Evolutionary conservation across 2,888 invertebrate genomes (phyloP).

Genomic region (Dolomedes plantarius): DNA sequence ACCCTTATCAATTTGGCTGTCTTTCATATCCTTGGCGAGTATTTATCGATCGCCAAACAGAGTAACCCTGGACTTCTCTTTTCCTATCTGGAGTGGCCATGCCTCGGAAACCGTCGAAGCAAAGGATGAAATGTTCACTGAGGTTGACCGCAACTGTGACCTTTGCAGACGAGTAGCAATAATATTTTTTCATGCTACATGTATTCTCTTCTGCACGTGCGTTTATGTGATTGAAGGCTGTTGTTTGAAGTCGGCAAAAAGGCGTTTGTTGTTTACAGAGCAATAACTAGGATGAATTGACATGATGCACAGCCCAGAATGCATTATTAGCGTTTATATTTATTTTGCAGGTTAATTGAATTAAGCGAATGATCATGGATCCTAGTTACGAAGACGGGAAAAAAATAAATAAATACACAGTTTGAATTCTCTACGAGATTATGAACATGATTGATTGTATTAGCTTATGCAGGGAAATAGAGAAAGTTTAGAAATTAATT

Average conservation of each 20-base stretch:
- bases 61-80: slow-evolving; percentile 26
- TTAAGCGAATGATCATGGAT: too few species aligned
- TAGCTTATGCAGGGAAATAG: too few species aligned
- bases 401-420: too few species aligned
- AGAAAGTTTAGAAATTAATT: too few species aligned
- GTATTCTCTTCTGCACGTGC: not conserved
- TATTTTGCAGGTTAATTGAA: too few species aligned
- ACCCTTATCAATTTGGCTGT: not conserved
- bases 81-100: slow-evolving; percentile 34
- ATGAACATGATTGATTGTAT: too few species aligned
- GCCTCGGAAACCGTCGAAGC: not conserved
- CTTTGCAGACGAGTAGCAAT: slow-evolving; percentile 18
- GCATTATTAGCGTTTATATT: too few species aligned
- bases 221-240: slow-evolving; percentile 13
- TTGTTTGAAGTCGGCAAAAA: not conserved
- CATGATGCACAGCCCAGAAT: not conserved
- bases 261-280: not conserved
- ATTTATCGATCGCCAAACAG: not conserved
- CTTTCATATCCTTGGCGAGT: not conserved
- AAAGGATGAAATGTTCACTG: slow-evolving; percentile 15
- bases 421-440: too few species aligned
- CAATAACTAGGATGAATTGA: not conserved
- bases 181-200: slow-evolving; percentile 16
- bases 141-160: slow-evolving; percentile 54
- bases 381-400: too few species aligned